phyloP scores from a whole-genome alignment of 2,797 vertebrate genomes.

The Coregonus ussuriensis region DNA sequence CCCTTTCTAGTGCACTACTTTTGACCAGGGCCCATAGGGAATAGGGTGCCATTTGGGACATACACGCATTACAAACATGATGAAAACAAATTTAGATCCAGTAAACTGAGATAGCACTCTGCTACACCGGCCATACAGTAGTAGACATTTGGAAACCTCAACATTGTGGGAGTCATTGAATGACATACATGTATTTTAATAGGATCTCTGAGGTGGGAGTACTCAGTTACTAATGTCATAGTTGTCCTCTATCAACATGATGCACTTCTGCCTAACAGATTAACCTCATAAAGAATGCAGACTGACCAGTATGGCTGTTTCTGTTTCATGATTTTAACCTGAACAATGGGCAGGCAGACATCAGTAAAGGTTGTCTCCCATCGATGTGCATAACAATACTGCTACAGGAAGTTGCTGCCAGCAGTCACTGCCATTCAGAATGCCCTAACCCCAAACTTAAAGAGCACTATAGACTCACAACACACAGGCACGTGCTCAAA shows the following conservation, averaged over 20 bases:
- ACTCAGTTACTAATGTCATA: not conserved
- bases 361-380: not conserved
- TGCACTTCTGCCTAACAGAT: not conserved
- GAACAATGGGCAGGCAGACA: not conserved
- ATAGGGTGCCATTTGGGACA: not conserved
- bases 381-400: not conserved
- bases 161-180: not conserved
- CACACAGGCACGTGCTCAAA: not conserved
- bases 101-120: not conserved
- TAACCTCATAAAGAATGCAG: constrained; percentile 24
- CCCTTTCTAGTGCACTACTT: not conserved
- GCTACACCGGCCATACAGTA: not conserved
- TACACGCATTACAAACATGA: not conserved
- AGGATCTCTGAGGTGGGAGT: not conserved
- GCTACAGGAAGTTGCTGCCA: constrained; percentile 58
- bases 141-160: not conserved
- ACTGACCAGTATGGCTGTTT: constrained; percentile 22
- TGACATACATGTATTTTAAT: no score
- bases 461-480: constrained; percentile 15
- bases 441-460: constrained; percentile 22
- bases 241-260: not conserved
- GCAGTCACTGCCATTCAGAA: constrained; percentile 17
- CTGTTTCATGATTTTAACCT: constrained; percentile 10
- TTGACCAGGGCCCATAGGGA: not conserved
- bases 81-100: not conserved